These are phyloP conservation scores for Acromyrmex echinatior DNA, from an alignment of 1,140 invertebrate species.

Conservation along the genomic window DNA sequence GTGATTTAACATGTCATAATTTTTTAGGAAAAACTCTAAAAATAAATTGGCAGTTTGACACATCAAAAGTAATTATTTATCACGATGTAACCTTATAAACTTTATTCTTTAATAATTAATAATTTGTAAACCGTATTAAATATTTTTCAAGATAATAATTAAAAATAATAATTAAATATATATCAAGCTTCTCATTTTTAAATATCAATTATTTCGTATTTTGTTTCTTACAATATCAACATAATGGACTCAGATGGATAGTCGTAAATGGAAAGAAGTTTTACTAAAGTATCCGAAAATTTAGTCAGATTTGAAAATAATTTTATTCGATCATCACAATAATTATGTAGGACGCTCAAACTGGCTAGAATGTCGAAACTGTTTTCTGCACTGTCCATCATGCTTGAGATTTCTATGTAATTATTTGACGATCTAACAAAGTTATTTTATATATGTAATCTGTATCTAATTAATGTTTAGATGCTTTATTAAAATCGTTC, in stretches of 20 bases:
- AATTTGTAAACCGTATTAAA: not conserved
- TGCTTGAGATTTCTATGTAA: no score
- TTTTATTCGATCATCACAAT: no score
- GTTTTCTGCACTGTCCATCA: no score
- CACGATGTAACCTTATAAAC: not conserved
- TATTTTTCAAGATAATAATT: not conserved
- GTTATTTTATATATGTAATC: no score
- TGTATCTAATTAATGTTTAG: no score
- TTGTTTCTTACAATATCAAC: not conserved
- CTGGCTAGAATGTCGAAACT: no score
- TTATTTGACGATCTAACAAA: no score
- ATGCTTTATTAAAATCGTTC: no score
- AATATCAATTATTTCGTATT: not conserved
- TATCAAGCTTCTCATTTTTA: not conserved
- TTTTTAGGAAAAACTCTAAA: not conserved
- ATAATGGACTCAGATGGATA: not conserved
- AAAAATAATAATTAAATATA: not conserved
- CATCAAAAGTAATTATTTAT: not conserved
- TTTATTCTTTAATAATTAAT: not conserved
- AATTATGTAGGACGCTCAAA: no score
- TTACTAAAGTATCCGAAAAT: no score
- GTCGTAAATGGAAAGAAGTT: no score
- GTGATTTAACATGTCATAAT: not conserved
- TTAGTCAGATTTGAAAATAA: no score
- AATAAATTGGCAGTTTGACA: not conserved